Percentiles rank a stretch among this genome's conserved stretches.
These are phyloP conservation scores for Tympanoctomys barrerae DNA, from an alignment of 2,797 vertebrate species.

Conservation along the genomic window DNA sequence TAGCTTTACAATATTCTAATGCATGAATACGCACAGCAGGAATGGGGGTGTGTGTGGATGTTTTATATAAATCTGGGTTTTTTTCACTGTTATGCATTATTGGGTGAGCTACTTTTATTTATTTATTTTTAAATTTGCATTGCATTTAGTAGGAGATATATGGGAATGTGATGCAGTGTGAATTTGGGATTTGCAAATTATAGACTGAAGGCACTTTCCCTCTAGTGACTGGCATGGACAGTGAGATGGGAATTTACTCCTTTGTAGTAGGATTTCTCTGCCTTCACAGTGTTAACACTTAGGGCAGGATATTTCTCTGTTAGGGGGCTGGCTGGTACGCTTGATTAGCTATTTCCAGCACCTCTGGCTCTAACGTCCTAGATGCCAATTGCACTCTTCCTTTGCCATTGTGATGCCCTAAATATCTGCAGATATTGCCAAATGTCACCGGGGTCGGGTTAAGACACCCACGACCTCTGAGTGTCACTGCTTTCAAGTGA, in stretches of 20 bases:
- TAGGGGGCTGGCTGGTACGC: background rate
- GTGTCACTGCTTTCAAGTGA: background rate
- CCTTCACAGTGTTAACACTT: background rate
- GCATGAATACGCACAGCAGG: background rate
- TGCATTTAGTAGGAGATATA: background rate
- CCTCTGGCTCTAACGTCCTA: background rate
- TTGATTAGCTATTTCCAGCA: background rate
- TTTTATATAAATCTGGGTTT: background rate
- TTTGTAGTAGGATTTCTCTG: accelerated
- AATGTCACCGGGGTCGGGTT: accelerated
- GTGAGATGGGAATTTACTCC: background rate
- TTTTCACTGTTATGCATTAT: background rate
- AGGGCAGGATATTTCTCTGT: background rate
- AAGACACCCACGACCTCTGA: background rate
- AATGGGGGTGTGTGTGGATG: background rate
- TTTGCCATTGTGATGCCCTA: background rate
- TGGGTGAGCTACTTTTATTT: background rate
- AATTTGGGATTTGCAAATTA: background rate
- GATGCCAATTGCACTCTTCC: accelerated
- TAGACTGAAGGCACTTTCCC: accelerated
- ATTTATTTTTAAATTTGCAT: background rate
- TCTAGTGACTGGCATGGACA: too few relatives aligned
- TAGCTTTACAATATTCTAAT: background rate
- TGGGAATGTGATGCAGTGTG: background rate
- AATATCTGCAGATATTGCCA: background rate